Base-by-base conservation (phyloP, 2,797 vertebrate species). In the Lutjanus campechanus region DNA sequence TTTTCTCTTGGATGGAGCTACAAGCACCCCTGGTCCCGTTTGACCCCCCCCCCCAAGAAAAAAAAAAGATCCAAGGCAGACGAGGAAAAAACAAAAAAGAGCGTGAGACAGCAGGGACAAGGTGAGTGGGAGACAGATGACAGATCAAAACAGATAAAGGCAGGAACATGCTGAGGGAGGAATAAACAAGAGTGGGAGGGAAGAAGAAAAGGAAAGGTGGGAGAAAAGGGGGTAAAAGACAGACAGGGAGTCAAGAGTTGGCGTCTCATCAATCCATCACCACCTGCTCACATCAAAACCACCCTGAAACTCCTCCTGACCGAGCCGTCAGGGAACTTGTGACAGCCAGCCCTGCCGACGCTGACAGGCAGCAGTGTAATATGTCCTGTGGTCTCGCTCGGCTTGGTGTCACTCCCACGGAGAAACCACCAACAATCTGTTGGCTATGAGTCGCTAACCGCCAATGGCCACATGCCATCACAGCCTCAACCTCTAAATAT, bases 361-460 rank as follows among this genome's bases (percentile, higher is more conserved):
- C 63, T 41, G 66, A 83, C 82, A 59, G 70, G 56, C 74, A 15
- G 56, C 74, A 15, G 73, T 11, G 59, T 25, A 40, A 83, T 16
- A 68, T 43, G 83, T 88, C 76, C 82, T 3, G 70, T 8, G 65
- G 83, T 84, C 79, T 77, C 19, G n/a, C 74, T 70, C n/a, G 1
- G 49, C 77, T 49, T 22, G 56, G 53, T 74, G 84, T 83, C 80
- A 46, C 78, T 84, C 77, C 85, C 72, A 73, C 63, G 1, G 76
- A 85, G 63, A 64, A 83, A 79, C 88, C 88, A 83, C 72, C 77
- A 74, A 76, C 89, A 75, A 78, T 79, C 77, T 83, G 87, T 63
- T 69, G 73, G 69, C 83, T 41, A 19, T 13, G 65, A 87, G 62
- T 74, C 20, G 64, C 82, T 40, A 63, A 82, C 82, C 58, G 13